Conservation (phyloP, 2,797 vertebrate genomes). For the Propithecus perrieri region DNA sequence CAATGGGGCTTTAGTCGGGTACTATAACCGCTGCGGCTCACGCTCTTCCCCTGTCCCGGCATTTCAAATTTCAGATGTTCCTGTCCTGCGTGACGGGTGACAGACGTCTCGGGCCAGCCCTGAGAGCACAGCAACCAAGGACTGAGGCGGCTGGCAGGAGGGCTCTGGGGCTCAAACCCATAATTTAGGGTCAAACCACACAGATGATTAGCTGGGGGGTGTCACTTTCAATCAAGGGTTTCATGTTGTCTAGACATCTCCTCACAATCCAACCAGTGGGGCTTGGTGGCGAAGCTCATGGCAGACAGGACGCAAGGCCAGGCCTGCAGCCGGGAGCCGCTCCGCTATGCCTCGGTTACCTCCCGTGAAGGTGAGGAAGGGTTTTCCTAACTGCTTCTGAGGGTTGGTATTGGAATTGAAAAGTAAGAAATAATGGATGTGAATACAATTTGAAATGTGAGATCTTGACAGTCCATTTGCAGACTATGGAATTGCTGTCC, state of each 20-base stretch:
- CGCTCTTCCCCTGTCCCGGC: fast-evolving
- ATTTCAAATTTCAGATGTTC: neutral
- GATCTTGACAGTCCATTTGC: neutral
- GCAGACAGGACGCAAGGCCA: neutral
- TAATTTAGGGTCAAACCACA: constrained; percentile 38
- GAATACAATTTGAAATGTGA: neutral
- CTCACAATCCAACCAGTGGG: neutral
- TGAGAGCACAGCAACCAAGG: neutral
- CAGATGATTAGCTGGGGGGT: constrained; percentile 20
- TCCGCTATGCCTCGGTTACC: neutral
- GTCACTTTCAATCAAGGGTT: constrained; percentile 5
- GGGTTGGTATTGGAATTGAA: neutral
- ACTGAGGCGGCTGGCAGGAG: neutral
- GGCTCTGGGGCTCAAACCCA: neutral
- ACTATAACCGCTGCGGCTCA: fast-evolving
- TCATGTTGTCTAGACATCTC: neutral
- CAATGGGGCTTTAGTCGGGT: fast-evolving
- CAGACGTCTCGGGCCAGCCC: neutral
- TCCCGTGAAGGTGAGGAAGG: fast-evolving
- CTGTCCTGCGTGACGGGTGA: neutral
- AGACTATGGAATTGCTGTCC: neutral
- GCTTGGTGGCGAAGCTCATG: neutral
- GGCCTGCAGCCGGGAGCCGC: fast-evolving
- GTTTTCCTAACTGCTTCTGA: neutral
- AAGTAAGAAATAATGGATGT: neutral